Percentiles rank a stretch among this genome's conserved stretches.
These are phyloP conservation scores for Typhlomys cinereus DNA, from an alignment of 2,113 vertebrate genomes.

Conservation along the genomic window DNA sequence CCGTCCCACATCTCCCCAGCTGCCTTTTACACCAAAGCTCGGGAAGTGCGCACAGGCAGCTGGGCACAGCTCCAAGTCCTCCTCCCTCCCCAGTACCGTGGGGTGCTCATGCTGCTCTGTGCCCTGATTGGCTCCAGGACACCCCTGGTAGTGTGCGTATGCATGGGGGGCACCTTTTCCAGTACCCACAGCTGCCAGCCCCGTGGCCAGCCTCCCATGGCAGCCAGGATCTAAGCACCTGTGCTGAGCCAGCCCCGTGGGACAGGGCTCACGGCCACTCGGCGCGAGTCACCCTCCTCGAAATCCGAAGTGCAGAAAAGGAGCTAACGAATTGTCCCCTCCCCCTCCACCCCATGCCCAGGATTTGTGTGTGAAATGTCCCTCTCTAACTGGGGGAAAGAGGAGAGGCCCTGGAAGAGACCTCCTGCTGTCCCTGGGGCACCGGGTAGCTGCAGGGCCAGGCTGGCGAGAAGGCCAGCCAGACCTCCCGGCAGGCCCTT, in stretches of 20 bases:
- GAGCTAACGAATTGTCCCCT: neutral
- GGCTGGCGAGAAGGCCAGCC: neutral
- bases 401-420: neutral
- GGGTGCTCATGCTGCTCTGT: fast-evolving
- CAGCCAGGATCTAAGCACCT: neutral
- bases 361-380: slow-evolving; percentile 11
- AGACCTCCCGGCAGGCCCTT: neutral
- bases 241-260: neutral
- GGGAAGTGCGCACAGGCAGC: fast-evolving
- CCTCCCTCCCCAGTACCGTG: fast-evolving
- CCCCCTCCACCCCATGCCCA: neutral
- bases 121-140: neutral
- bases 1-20: fast-evolving
- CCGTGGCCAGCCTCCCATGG: fast-evolving
- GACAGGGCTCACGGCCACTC: fast-evolving
- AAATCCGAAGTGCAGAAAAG: neutral
- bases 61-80: fast-evolving
- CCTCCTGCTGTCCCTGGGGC: neutral
- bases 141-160: too few species aligned
- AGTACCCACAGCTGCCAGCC: fast-evolving
- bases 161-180: fast-evolving
- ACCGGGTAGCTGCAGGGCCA: neutral
- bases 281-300: neutral
- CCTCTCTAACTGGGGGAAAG: neutral
- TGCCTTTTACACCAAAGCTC: neutral